phyloP scores from a whole-genome alignment of 1,140 invertebrate species.

The Luehdorfia chinensis region DNA sequence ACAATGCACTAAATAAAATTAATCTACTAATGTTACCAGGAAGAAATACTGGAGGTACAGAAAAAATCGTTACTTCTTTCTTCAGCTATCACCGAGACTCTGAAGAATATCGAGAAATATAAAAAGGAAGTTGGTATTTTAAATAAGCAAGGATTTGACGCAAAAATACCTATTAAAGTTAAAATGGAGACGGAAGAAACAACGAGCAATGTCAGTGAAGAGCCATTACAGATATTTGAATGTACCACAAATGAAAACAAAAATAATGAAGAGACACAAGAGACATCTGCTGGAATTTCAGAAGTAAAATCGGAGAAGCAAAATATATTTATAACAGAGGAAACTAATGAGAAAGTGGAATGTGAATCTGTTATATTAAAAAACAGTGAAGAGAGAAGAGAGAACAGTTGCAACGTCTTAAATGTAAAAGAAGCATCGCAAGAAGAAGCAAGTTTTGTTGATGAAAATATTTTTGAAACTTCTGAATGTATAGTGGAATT shows the following conservation, averaged over 20 bases:
- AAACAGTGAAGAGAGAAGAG: not conserved
- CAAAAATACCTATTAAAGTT: slow-evolving; percentile 18
- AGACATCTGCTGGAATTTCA: too few species aligned
- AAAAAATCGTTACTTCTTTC: slow-evolving; percentile 54
- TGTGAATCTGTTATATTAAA: not conserved
- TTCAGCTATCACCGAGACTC: slow-evolving; percentile 57
- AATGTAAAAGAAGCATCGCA: too few species aligned
- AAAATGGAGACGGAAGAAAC: slow-evolving; percentile 13
- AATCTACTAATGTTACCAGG: too few species aligned
- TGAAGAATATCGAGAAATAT: slow-evolving; percentile 61
- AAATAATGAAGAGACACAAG: slow-evolving; percentile 9
- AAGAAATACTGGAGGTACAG: slow-evolving; percentile 57
- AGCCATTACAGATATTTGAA: not conserved
- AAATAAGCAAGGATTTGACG: slow-evolving; percentile 22
- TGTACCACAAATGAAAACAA: not conserved
- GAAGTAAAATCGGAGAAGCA: too few species aligned
- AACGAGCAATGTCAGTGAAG: not conserved
- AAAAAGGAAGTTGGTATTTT: slow-evolving; percentile 49
- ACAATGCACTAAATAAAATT: too few species aligned
- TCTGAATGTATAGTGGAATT: not conserved
- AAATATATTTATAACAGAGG: slow-evolving; percentile 2
- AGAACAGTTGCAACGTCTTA: too few species aligned
- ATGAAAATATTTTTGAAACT: slow-evolving; percentile 6
- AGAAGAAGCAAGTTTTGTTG: not conserved
- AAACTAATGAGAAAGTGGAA: slow-evolving; percentile 8